phyloP scores from a whole-genome alignment of 2,888 invertebrate genomes.

The Sarcophaga variegata region DNA sequence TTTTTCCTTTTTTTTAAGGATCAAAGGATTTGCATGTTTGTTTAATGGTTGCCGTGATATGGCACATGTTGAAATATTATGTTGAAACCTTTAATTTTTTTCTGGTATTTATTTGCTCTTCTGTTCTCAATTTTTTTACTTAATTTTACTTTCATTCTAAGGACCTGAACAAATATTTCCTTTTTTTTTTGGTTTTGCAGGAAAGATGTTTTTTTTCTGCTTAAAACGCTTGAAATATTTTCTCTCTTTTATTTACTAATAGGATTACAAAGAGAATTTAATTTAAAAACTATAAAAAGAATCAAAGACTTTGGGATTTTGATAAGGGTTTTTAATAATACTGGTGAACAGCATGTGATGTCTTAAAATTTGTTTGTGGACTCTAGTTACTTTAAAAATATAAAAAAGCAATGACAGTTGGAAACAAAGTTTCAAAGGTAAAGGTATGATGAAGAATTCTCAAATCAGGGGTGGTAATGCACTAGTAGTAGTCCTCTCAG shows the following conservation, averaged over 20 bases:
- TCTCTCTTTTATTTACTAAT: neutral
- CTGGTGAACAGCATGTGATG: neutral
- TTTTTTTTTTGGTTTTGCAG: too few species aligned
- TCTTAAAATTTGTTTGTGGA: neutral
- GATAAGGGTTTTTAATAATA: conserved; percentile 9
- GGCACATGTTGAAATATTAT: conserved; percentile 26
- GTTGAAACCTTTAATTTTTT: neutral
- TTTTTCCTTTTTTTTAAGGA: conserved; percentile 31
- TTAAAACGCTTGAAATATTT: neutral
- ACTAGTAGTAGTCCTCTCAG: too few species aligned
- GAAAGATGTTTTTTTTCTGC: too few species aligned
- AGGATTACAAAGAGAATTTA: neutral
- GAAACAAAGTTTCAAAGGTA: too few species aligned
- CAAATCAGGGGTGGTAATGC: too few species aligned
- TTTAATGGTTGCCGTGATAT: conserved; percentile 21
- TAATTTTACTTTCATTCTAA: conserved; percentile 10
- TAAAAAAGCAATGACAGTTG: too few species aligned
- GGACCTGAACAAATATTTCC: conserved; percentile 39
- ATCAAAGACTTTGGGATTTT: neutral
- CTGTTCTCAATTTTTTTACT: neutral
- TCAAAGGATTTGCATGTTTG: conserved; percentile 37
- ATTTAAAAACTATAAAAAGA: neutral
- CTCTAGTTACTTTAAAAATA: neutral
- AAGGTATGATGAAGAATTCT: too few species aligned
- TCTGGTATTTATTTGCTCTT: neutral